Conservation (phyloP, 2,888 invertebrate species). For the Globia sparganii region DNA sequence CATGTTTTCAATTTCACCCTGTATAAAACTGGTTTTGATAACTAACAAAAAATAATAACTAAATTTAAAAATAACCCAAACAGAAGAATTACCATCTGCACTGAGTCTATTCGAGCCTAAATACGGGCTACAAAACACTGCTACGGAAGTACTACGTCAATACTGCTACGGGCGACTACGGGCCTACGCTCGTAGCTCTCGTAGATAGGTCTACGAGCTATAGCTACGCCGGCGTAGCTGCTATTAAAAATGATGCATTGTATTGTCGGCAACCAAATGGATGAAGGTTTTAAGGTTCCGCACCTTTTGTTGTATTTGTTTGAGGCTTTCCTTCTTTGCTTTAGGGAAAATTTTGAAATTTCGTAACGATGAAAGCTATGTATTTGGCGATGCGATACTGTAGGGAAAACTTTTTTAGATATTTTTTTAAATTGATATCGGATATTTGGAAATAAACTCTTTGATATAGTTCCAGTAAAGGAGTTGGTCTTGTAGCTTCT, state of each 20-base stretch:
- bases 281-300: constrained; percentile 61
- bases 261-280: constrained; percentile 69
- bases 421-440: not conserved
- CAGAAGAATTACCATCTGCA: constrained; percentile 6
- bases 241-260: constrained; percentile 75
- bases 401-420: not conserved
- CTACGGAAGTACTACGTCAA: constrained; percentile 44
- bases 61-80: constrained; percentile 2
- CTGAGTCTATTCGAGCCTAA: constrained; percentile 33
- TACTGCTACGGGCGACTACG: constrained; percentile 36
- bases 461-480: not conserved
- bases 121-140: constrained; percentile 37
- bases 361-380: not conserved
- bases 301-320: constrained; percentile 58
- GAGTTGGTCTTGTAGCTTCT: not conserved
- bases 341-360: constrained; percentile 12
- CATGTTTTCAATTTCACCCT: too few species aligned
- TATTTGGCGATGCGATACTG: not conserved
- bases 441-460: not conserved
- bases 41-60: not conserved
- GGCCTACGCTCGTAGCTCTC: constrained; percentile 62
- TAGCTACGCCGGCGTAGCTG: constrained; percentile 65
- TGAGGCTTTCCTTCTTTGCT: constrained; percentile 44
- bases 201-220: constrained; percentile 63
- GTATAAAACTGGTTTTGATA: not conserved